Evolutionary conservation across 2,797 vertebrate species (phyloP).

Genomic region (Lepus townsendii): DNA sequence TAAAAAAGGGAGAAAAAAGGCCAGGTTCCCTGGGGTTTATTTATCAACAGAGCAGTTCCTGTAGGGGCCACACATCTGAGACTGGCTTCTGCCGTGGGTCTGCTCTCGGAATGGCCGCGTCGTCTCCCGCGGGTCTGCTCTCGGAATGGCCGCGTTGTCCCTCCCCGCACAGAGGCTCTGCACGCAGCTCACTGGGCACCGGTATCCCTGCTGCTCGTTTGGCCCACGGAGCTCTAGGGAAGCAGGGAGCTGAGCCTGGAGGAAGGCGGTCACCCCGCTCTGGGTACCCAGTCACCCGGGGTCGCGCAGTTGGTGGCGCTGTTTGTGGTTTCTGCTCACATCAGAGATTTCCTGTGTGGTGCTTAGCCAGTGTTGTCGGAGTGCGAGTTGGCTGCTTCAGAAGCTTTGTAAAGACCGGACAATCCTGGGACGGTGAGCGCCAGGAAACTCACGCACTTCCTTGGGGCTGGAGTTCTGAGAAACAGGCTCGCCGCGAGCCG

Average conservation of each 20-base stretch:
- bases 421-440: background rate
- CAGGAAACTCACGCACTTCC: too few species aligned
- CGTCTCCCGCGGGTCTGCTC: too few species aligned
- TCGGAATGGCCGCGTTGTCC: background rate
- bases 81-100: fast-evolving
- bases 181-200: background rate
- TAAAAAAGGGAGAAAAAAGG: background rate
- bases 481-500: too few species aligned
- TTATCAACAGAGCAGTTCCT: background rate
- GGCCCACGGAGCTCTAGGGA: too few species aligned
- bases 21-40: background rate
- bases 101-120: too few species aligned
- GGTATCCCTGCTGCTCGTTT: too few species aligned
- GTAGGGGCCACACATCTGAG: background rate
- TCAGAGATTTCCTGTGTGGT: background rate
- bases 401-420: background rate
- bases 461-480: too few species aligned
- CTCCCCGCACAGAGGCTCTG: background rate
- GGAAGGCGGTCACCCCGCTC: background rate
- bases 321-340: background rate
- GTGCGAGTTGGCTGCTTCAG: background rate
- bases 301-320: too few species aligned
- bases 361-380: background rate
- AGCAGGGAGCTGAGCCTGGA: too few species aligned
- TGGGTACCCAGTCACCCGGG: too few species aligned